Base-by-base conservation (phyloP, 2,113 vertebrate species). In the Phalacrocorax brasilianus region DNA sequence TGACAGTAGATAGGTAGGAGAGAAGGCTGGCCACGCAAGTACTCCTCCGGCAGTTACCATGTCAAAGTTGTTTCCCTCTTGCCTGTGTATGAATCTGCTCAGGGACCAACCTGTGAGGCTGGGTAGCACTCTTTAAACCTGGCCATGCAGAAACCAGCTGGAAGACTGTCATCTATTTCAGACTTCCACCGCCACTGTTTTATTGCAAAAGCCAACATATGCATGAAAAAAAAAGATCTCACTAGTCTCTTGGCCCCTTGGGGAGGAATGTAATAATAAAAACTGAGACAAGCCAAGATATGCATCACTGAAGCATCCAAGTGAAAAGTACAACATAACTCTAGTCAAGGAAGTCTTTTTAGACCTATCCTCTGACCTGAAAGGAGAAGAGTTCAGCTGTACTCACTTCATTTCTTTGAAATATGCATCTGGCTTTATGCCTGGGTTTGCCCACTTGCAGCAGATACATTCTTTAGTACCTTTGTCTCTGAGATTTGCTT, bases 1-100 rank as follows among this genome's bases (percentile, higher is more conserved):
- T 59, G 19, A 49, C 12, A 33, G 12, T 28, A 28, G n/a, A 27
- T 67, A 11, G 18, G 8, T 49, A 52, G 17, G 12, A 75, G 17
- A 45, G 14, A 80, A 80, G 86, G 88, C 0, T 38, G 4, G 3
- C 24, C 27, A 19, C 1, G 0, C 6, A 38, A 38, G 14, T 32
- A 23, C 4, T 81, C 16, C 28, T 67, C 24, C 23, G 8, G 44
- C 13, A 50, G 24, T 40, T 70, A 22, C 5, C 1, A 0, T 59
- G 20, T n/a, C n/a, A 33, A 80, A 89, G 26, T 33, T 56, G 4
- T 58, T 87, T 72, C 23, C 23, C 9, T 59, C 30, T 70, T 56
- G 9, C 30, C 16, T 33, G 6, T 17, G 6, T 3, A 12, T 18
- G 26, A 32, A 27, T 80, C 84, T 77, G 17, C 30, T 22, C 40